These are phyloP conservation scores for Chionodraco myersi DNA, from an alignment of 2,113 vertebrate species.

Conservation along the genomic window DNA sequence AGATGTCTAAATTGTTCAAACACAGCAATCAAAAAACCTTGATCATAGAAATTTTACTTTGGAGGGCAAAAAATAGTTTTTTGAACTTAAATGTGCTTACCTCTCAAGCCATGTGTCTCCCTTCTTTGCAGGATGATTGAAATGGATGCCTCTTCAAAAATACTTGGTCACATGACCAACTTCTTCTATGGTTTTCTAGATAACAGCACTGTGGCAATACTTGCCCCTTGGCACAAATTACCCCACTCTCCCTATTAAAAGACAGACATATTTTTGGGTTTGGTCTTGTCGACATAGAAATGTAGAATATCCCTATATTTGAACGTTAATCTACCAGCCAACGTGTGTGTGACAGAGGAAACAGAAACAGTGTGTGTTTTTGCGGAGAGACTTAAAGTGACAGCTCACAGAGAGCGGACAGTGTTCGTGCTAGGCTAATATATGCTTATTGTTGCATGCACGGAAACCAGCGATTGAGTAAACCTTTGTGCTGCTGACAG, in stretches of 20 bases:
- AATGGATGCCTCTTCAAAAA: too few relatives aligned
- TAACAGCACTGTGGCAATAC: too few relatives aligned
- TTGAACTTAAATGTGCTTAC: too few relatives aligned
- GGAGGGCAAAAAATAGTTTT: too few relatives aligned
- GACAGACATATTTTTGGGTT: neutral
- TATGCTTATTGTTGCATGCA: conserved; percentile 46
- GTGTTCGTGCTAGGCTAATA: conserved; percentile 43
- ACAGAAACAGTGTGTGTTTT: conserved; percentile 1
- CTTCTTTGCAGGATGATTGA: too few relatives aligned
- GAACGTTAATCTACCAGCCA: neutral
- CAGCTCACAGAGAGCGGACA: conserved; percentile 4
- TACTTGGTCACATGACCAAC: too few relatives aligned
- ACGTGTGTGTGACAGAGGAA: conserved; percentile 14
- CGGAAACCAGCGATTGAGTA: conserved; percentile 50
- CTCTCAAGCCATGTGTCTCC: too few relatives aligned
- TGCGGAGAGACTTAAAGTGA: conserved; percentile 14
- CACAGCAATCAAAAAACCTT: too few relatives aligned
- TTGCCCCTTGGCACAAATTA: too few relatives aligned
- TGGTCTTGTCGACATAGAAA: neutral
- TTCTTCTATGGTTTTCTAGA: too few relatives aligned
- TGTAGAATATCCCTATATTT: neutral
- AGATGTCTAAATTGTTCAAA: too few relatives aligned
- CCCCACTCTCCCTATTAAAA: neutral
- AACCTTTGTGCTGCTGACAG: conserved; percentile 58
- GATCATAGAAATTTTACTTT: too few relatives aligned